Percentiles rank a stretch among this genome's conserved stretches.
Evolutionary conservation across 2,797 vertebrate genomes (phyloP).

Genomic region (Hipposideros larvatus): DNA sequence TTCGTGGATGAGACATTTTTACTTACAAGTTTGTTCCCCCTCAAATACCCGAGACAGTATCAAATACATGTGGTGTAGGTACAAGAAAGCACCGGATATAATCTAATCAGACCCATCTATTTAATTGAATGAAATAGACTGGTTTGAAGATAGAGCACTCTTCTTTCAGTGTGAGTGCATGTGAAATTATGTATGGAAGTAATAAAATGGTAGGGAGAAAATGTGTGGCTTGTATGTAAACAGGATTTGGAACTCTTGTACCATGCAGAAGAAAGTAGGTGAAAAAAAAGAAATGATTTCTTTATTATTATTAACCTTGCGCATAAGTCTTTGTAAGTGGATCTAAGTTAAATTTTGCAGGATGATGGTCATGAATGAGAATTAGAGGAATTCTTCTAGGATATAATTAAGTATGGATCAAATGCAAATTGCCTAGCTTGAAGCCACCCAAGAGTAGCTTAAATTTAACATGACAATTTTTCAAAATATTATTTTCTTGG

Average conservation of each 20-base stretch:
- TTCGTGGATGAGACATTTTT: conserved; percentile 10
- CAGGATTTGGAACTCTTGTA: background rate
- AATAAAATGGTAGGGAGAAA: conserved; percentile 5
- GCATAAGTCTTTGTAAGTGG: conserved; percentile 32
- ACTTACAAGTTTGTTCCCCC: background rate
- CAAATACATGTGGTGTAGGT: background rate
- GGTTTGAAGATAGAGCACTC: background rate
- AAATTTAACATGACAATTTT: conserved; percentile 67
- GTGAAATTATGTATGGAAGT: background rate
- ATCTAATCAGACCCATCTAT: background rate
- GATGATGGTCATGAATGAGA: conserved; percentile 63
- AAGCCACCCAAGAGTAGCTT: conserved; percentile 63
- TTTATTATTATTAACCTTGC: conserved; percentile 53
- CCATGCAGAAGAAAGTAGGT: conserved; percentile 34
- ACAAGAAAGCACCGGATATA: conserved; percentile 21
- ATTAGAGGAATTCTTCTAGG: conserved; percentile 58
- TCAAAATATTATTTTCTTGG: conserved; percentile 67
- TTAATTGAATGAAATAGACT: background rate
- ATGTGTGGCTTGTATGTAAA: background rate
- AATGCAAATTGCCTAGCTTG: conserved; percentile 52
- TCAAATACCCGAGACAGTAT: background rate
- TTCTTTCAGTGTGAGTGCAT: background rate
- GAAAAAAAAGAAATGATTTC: background rate
- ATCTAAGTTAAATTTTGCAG: conserved; percentile 51
- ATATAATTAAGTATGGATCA: conserved; percentile 62